Evolutionary conservation across 2,113 vertebrate genomes (phyloP).

Genomic region (Callorhinus ursinus): DNA sequence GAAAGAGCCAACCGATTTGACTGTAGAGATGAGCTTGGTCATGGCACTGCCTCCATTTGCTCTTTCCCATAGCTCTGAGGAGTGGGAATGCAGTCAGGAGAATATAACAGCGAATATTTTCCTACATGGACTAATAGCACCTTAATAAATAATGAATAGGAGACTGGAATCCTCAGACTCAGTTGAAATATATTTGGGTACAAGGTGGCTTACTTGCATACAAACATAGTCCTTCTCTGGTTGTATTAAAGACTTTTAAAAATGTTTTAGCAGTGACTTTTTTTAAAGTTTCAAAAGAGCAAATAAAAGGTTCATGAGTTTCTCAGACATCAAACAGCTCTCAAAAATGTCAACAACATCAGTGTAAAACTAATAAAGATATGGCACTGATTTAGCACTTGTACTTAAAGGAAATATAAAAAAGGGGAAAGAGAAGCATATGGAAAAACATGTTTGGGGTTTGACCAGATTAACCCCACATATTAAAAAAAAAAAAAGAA

Average conservation of each 20-base stretch:
- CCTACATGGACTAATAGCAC: neutral
- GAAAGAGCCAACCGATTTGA: neutral
- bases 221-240: neutral
- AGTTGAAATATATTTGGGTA: neutral
- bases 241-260: neutral
- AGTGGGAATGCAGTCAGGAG: neutral
- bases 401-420: slow-evolving; percentile 67
- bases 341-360: slow-evolving; percentile 77
- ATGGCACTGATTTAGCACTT: slow-evolving; percentile 72
- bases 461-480: slow-evolving; percentile 11
- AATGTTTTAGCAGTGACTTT: neutral
- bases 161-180: neutral
- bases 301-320: slow-evolving; percentile 60
- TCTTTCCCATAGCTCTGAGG: neutral
- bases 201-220: neutral
- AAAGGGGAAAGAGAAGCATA: slow-evolving; percentile 65
- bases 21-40: neutral
- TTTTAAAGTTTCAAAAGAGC: slow-evolving; percentile 54
- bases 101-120: neutral
- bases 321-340: slow-evolving; percentile 74
- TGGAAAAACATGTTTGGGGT: slow-evolving; percentile 50
- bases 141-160: slow-evolving; percentile 9
- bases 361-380: slow-evolving; percentile 72
- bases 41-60: neutral
- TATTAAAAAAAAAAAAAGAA: neutral